These are phyloP conservation scores for Gopherus evgoodei DNA, from an alignment of 2,113 vertebrate genomes.

Conservation along the genomic window DNA sequence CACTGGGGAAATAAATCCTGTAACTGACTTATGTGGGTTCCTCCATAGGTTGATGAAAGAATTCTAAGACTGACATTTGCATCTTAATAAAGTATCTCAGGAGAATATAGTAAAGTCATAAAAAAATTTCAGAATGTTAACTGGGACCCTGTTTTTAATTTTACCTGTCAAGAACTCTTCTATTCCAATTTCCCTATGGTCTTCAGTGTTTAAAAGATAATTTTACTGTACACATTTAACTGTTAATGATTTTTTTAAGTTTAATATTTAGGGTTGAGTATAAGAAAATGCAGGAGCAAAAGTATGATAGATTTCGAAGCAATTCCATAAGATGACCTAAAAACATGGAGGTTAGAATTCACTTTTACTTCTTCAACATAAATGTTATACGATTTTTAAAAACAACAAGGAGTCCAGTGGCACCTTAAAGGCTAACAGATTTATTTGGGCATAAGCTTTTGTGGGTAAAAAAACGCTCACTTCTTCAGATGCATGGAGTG, in stretches of 20 bases:
- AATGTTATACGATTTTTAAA: slow-evolving; percentile 44
- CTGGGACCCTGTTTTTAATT: not conserved
- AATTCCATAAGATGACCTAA: slow-evolving; percentile 61
- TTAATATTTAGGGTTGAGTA: not conserved
- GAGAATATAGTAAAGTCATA: not conserved
- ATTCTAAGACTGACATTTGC: not conserved
- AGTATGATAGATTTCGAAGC: slow-evolving; percentile 15
- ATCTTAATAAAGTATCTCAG: not conserved
- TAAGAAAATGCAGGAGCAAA: not conserved
- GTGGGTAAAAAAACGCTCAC: no score
- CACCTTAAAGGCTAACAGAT: no score
- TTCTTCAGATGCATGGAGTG: no score
- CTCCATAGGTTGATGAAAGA: not conserved
- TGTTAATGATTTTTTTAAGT: not conserved
- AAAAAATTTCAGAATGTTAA: not conserved
- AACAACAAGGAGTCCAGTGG: no score
- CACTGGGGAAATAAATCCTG: not conserved
- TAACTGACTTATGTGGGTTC: not conserved
- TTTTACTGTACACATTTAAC: not conserved
- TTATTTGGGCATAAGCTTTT: no score
- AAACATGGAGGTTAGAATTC: slow-evolving; percentile 55
- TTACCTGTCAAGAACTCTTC: not conserved
- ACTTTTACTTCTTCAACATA: slow-evolving; percentile 51
- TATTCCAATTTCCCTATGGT: not conserved
- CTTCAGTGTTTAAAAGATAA: not conserved